Conservation (phyloP, 2,888 invertebrate genomes). For the Lasioglossum vierecki region DNA sequence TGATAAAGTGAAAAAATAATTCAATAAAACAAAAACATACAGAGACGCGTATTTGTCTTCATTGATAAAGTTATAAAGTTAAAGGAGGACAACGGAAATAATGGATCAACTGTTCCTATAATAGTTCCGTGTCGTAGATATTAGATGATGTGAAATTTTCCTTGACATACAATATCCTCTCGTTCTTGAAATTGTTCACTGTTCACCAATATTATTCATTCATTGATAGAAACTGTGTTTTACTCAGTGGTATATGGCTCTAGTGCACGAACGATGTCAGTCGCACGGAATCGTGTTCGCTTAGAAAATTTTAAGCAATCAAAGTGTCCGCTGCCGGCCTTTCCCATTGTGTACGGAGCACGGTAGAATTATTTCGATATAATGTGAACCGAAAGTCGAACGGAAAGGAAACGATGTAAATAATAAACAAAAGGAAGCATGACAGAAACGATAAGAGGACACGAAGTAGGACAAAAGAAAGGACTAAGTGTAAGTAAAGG, state of each 20-base stretch:
- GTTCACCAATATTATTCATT: slow-evolving; percentile 26
- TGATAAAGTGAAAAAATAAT: neutral
- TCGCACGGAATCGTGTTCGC: neutral
- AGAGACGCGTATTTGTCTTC: neutral
- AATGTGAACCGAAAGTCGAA: slow-evolving; percentile 7
- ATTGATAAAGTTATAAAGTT: neutral
- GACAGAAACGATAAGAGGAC: slow-evolving; percentile 12
- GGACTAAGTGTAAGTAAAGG: neutral
- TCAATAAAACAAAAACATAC: neutral
- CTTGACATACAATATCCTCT: neutral
- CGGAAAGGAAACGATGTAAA: slow-evolving; percentile 15
- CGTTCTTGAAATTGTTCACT: neutral
- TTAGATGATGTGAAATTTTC: neutral
- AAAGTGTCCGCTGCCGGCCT: slow-evolving; percentile 9
- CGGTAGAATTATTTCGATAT: neutral
- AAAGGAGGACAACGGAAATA: neutral
- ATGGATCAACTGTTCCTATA: neutral
- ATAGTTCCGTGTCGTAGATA: neutral
- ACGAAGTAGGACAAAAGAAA: slow-evolving; percentile 33
- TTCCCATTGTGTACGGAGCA: slow-evolving; percentile 10
- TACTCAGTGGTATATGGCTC: neutral
- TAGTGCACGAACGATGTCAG: neutral
- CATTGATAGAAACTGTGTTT: slow-evolving; percentile 6
- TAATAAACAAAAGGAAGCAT: slow-evolving; percentile 12
- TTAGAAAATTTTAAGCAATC: slow-evolving; percentile 15